phyloP scores from a whole-genome alignment of 2,113 vertebrate species.

The Nerophis ophidion region DNA sequence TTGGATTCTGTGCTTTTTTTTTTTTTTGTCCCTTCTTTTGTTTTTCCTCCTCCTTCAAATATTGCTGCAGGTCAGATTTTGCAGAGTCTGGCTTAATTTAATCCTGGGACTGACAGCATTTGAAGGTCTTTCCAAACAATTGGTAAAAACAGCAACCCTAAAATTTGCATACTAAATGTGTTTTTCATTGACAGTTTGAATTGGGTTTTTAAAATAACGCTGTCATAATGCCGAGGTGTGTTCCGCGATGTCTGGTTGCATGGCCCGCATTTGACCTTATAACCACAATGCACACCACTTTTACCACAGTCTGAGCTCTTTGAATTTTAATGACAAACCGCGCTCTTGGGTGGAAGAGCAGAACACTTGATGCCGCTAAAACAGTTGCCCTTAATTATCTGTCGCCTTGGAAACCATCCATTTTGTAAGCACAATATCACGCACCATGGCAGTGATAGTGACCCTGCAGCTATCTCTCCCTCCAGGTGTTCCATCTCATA shows the following conservation, averaged over 20 bases:
- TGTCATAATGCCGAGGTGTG: too few species aligned
- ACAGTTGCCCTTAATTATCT: slow-evolving; percentile 33
- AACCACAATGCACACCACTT: background rate
- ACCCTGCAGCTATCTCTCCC: slow-evolving; percentile 8
- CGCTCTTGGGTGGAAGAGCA: slow-evolving; percentile 2
- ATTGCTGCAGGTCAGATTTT: slow-evolving; percentile 34
- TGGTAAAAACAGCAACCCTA: too few species aligned
- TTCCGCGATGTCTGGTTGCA: background rate
- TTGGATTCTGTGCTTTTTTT: slow-evolving; percentile 20
- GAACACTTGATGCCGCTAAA: slow-evolving; percentile 11
- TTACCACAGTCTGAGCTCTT: background rate
- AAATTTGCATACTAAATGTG: too few species aligned
- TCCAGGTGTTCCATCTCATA: background rate
- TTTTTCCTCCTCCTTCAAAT: slow-evolving; percentile 27
- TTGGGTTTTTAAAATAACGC: too few species aligned
- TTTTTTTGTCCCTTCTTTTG: background rate
- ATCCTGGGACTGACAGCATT: slow-evolving; percentile 41
- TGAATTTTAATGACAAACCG: slow-evolving; percentile 10
- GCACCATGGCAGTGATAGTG: slow-evolving; percentile 2
- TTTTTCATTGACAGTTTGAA: too few species aligned
- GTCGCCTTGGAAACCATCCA: slow-evolving; percentile 44
- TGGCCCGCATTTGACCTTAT: background rate
- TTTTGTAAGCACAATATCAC: slow-evolving; percentile 14
- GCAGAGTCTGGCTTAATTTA: slow-evolving; percentile 28
- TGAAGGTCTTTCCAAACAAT: slow-evolving; percentile 24